phyloP scores from a whole-genome alignment of 2,888 invertebrate genomes.

The Tenthredo scrophulariae region DNA sequence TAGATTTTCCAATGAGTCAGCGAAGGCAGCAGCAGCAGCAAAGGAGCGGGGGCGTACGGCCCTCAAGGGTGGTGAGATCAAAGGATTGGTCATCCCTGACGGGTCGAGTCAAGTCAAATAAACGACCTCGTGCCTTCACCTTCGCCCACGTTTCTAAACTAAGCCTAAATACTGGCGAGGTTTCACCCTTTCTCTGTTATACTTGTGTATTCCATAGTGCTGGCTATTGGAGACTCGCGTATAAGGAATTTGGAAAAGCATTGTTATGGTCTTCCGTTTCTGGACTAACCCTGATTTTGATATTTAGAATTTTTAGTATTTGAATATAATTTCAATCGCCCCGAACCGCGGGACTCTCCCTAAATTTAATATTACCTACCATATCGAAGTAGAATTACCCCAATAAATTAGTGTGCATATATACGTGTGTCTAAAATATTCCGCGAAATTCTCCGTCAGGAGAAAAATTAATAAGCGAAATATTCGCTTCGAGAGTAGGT shows the following conservation, averaged over 20 bases:
- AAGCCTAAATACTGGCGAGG: constrained; percentile 73
- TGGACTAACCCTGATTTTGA: neutral
- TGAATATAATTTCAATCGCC: neutral
- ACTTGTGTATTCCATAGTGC: constrained; percentile 40
- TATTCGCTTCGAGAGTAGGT: constrained; percentile 62
- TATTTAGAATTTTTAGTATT: neutral
- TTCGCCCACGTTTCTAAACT: constrained; percentile 63
- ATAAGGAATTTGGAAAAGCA: neutral
- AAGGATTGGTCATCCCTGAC: constrained; percentile 75
- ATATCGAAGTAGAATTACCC: constrained; percentile 7
- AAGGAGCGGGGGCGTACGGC: constrained; percentile 63
- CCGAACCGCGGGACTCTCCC: neutral
- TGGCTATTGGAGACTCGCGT: constrained; percentile 53
- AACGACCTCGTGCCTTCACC: constrained; percentile 72
- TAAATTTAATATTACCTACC: neutral
- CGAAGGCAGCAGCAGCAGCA: constrained; percentile 58
- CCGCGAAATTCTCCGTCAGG: constrained; percentile 24
- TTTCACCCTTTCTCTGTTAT: constrained; percentile 56
- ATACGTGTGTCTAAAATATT: constrained; percentile 36
- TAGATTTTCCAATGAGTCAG: constrained; percentile 70
- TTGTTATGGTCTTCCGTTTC: neutral
- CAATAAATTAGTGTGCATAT: constrained; percentile 21
- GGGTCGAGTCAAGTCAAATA: constrained; percentile 76
- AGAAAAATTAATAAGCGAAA: constrained; percentile 75
- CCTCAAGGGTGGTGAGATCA: constrained; percentile 73